These are phyloP conservation scores for Daphoenositta chrysoptera DNA, from an alignment of 2,113 vertebrate genomes.

Conservation along the genomic window DNA sequence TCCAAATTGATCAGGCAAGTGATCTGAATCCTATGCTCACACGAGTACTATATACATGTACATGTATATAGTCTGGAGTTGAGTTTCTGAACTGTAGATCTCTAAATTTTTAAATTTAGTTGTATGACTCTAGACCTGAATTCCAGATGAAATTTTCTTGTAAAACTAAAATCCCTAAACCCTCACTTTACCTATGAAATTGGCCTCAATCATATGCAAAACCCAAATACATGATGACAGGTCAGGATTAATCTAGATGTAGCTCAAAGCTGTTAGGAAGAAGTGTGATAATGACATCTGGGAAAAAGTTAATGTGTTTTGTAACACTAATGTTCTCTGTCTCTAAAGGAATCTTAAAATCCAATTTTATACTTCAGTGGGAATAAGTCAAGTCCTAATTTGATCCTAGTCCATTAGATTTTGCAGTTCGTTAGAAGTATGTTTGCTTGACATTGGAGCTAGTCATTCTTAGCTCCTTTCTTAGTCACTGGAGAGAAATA, in stretches of 20 bases:
- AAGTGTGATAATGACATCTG: background rate
- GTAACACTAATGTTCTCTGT: background rate
- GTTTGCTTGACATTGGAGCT: background rate
- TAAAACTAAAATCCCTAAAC: background rate
- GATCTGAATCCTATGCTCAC: background rate
- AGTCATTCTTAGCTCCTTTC: background rate
- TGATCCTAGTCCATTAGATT: background rate
- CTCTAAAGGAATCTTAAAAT: background rate
- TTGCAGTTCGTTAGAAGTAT: background rate
- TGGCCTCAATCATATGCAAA: background rate
- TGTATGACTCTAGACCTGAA: background rate
- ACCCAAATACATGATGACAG: background rate
- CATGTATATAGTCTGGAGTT: background rate
- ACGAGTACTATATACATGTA: fast-evolving
- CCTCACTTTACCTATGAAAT: background rate
- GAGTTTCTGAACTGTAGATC: background rate
- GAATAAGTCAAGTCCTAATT: conserved; percentile 1
- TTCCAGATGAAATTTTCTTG: background rate
- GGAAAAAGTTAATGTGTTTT: background rate
- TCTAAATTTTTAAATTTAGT: background rate
- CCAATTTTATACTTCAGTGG: background rate
- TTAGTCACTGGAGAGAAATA: background rate
- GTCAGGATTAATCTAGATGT: background rate
- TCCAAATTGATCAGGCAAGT: background rate
- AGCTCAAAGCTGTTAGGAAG: background rate